Percentiles rank a stretch among this genome's conserved stretches.
These are phyloP conservation scores for Oceanites oceanicus DNA, from an alignment of 2,113 vertebrate species.

Conservation along the genomic window DNA sequence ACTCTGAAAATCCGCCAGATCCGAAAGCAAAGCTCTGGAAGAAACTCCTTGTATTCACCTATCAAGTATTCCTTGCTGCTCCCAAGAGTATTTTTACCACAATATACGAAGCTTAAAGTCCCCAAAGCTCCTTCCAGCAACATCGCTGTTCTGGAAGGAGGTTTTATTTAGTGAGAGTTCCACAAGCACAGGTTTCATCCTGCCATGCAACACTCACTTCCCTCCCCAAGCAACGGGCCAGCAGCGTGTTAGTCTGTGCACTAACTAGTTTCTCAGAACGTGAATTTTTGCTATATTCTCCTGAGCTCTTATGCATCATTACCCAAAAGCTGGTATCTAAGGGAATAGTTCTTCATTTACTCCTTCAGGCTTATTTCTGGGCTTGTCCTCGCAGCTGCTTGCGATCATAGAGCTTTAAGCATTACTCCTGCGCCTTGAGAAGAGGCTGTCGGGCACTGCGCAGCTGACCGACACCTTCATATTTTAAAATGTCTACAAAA, in stretches of 20 bases:
- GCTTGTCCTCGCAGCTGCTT: not conserved
- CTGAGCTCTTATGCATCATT: not conserved
- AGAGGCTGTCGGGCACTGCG: not conserved
- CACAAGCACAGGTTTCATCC: not conserved
- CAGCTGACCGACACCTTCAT: not conserved
- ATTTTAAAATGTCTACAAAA: not conserved
- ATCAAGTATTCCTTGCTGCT: not conserved
- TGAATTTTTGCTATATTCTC: not conserved
- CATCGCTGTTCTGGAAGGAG: not conserved
- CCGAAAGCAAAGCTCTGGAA: not conserved
- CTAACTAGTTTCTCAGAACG: not conserved
- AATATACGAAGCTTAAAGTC: not conserved
- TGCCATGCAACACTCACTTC: not conserved
- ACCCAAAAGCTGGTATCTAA: not conserved
- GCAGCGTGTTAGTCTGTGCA: not conserved
- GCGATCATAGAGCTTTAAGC: not conserved
- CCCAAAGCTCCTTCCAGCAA: not conserved
- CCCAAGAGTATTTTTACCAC: not conserved
- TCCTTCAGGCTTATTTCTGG: not conserved
- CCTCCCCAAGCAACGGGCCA: not conserved
- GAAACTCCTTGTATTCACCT: not conserved
- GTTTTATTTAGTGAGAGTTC: not conserved
- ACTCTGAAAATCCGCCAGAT: not conserved
- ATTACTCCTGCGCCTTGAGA: not conserved
- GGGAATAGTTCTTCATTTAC: not conserved